Conservation (phyloP, 2,797 vertebrate genomes). For the Coregonus suidteri region DNA sequence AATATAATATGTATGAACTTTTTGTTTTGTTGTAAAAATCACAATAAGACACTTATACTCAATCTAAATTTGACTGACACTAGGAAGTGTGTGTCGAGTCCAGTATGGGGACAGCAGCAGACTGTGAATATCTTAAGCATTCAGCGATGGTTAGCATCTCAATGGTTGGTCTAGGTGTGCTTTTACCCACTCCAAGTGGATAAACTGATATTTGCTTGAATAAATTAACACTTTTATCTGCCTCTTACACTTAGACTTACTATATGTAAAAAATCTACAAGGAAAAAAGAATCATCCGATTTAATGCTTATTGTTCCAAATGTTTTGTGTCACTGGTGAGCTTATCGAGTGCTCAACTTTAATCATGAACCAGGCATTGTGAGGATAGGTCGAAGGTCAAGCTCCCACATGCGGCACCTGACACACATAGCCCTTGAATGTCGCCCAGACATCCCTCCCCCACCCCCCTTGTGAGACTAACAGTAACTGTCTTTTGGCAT, state of each 20-base stretch:
- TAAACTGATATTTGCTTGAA: neutral
- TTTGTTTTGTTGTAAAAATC: slow-evolving; percentile 62
- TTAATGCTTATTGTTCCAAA: slow-evolving; percentile 23
- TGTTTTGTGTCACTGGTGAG: slow-evolving; percentile 5
- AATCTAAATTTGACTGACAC: slow-evolving; percentile 29
- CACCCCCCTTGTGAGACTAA: slow-evolving; percentile 51
- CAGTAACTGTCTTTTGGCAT: slow-evolving; percentile 64
- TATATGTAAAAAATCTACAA: neutral
- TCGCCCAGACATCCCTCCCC: slow-evolving; percentile 31
- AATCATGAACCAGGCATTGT: slow-evolving; percentile 19
- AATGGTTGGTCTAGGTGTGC: neutral
- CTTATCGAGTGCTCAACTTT: neutral
- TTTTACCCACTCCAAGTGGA: slow-evolving; percentile 1
- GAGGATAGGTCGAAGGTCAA: slow-evolving; percentile 27
- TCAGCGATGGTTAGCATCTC: neutral
- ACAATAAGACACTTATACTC: slow-evolving; percentile 40
- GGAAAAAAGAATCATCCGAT: neutral
- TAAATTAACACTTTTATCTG: neutral
- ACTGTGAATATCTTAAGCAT: neutral
- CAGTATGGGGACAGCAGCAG: neutral
- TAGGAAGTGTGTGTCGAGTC: slow-evolving; percentile 52
- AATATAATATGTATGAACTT: slow-evolving; percentile 61
- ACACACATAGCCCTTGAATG: slow-evolving; percentile 57
- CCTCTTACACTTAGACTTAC: neutral
- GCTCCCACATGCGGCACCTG: slow-evolving; percentile 39